A percentile compares a stretch with the other conserved stretches of the same genome.
These are phyloP conservation scores for Hypotaenidia philippensis DNA, from an alignment of 2,797 vertebrate genomes.

Conservation along the genomic window DNA sequence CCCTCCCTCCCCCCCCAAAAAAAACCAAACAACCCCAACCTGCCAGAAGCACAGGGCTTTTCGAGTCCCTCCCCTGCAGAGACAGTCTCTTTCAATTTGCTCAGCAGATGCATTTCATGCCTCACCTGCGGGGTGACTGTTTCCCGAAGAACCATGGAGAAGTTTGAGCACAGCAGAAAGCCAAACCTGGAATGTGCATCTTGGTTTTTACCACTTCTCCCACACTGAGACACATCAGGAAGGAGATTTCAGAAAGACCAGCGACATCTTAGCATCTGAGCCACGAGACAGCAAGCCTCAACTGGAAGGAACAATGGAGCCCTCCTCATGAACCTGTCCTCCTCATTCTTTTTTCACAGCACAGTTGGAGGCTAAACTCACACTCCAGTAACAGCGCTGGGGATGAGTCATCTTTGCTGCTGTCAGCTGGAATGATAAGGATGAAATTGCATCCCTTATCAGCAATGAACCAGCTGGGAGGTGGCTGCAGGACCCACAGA, in stretches of 20 bases:
- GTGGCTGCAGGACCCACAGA: not conserved
- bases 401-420: not conserved
- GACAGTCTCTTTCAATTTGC: constrained; percentile 43
- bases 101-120: not conserved
- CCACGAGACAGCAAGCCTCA: not conserved
- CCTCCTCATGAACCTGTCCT: not conserved
- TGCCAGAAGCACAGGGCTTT: constrained; percentile 21
- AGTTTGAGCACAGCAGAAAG: constrained; percentile 3
- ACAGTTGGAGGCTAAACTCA: not conserved
- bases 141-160: not conserved
- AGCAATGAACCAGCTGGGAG: not conserved
- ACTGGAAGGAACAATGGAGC: not conserved
- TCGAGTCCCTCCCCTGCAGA: not conserved
- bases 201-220: not conserved
- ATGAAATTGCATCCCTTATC: constrained; percentile 2
- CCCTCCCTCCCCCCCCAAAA: not conserved
- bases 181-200: not conserved
- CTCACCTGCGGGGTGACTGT: not conserved
- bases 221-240: not conserved
- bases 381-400: not conserved
- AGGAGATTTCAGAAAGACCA: not conserved
- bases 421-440: constrained; percentile 21
- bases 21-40: not conserved
- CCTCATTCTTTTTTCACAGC: not conserved
- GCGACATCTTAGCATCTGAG: not conserved